Percentiles rank a stretch among this genome's conserved stretches.
Conservation (phyloP, 2,113 vertebrate genomes). For the Lycaon pictus region DNA sequence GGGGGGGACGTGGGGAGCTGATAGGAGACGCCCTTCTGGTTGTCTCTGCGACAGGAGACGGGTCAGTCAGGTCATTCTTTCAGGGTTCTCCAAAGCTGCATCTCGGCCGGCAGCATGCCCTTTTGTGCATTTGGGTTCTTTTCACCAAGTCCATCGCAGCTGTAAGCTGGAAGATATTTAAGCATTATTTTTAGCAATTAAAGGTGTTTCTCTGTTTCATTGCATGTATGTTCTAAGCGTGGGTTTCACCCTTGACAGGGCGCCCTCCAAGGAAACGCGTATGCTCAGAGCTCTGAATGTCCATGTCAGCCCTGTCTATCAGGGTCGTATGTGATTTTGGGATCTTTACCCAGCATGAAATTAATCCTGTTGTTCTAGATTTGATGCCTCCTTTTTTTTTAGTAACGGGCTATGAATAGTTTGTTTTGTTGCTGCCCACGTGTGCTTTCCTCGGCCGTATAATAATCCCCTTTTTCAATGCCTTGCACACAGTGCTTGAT, state of each 20-base stretch:
- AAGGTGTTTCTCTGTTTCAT: conserved; percentile 53
- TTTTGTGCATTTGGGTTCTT: conserved; percentile 67
- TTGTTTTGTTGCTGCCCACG: conserved; percentile 17
- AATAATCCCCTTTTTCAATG: conserved; percentile 13
- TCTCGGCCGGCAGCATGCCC: conserved; percentile 26
- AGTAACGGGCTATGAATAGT: neutral
- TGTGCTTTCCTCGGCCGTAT: neutral
- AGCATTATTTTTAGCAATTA: conserved; percentile 48
- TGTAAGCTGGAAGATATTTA: conserved; percentile 66
- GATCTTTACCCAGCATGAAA: neutral
- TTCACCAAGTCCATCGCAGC: neutral
- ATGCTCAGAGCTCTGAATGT: neutral
- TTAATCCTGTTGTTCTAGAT: neutral
- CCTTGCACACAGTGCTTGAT: neutral
- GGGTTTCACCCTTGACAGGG: conserved; percentile 50
- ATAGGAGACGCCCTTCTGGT: conserved; percentile 15
- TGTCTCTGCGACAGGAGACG: neutral
- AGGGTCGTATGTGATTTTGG: neutral
- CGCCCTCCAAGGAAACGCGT: conserved; percentile 4
- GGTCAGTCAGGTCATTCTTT: conserved; percentile 38
- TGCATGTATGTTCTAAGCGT: neutral
- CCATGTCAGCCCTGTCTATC: neutral
- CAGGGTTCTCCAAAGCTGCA: neutral
- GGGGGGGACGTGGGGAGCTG: neutral
- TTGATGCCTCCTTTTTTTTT: neutral